phyloP scores from a whole-genome alignment of 2,888 invertebrate species.

The Drosophila planitibia region DNA sequence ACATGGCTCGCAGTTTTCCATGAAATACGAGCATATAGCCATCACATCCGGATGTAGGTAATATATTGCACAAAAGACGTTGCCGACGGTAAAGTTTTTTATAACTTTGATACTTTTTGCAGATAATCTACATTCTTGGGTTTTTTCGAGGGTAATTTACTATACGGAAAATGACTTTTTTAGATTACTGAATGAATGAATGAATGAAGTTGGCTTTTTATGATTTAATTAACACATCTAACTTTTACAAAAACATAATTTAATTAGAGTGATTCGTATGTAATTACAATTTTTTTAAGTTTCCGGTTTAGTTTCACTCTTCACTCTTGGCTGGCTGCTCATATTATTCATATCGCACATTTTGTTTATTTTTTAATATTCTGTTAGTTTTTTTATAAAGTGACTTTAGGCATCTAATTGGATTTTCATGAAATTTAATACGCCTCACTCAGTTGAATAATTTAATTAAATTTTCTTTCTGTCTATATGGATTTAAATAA shows the following conservation, averaged over 20 bases:
- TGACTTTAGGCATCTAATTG: not conserved
- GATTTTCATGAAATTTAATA: not conserved
- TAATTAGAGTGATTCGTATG: not conserved
- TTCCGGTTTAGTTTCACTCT: not conserved
- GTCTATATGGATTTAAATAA: not conserved
- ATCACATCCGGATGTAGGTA: constrained; percentile 7
- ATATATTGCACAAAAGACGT: constrained; percentile 11
- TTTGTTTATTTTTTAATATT: not conserved
- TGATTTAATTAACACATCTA: constrained; percentile 7
- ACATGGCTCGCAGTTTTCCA: constrained; percentile 46
- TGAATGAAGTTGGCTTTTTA: not conserved
- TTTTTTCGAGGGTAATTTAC: constrained; percentile 43
- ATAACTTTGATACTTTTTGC: constrained; percentile 41
- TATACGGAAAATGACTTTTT: not conserved
- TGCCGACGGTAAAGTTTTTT: constrained; percentile 52
- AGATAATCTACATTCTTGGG: constrained; percentile 60
- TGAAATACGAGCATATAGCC: constrained; percentile 48
- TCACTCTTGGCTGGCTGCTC: not conserved
- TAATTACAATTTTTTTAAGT: not conserved
- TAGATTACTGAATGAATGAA: not conserved
- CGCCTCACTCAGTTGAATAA: not conserved
- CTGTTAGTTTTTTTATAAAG: not conserved
- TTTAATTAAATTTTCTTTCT: not conserved
- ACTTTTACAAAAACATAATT: not conserved
- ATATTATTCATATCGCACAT: not conserved